Conservation (phyloP, 2,113 vertebrate genomes). For the Cephalopterus ornatus region DNA sequence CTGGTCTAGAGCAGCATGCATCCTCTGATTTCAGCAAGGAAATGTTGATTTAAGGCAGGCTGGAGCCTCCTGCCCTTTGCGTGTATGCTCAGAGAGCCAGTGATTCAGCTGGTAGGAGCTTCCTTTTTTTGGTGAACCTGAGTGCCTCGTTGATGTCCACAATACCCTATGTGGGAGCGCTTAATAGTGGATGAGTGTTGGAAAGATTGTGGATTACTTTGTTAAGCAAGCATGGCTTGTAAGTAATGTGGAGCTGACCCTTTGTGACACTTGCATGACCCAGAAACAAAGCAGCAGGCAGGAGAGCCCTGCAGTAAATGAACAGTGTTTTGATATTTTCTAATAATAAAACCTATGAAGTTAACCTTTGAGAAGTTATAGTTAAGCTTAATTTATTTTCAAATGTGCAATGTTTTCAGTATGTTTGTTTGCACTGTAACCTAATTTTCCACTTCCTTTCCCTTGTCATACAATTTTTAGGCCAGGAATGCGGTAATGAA, state of each 20-base stretch:
- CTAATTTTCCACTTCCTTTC: conserved; percentile 64
- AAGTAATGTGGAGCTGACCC: conserved; percentile 59
- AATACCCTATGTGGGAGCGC: background rate
- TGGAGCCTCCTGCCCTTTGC: background rate
- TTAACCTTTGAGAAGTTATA: conserved; percentile 58
- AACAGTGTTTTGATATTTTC: conserved; percentile 62
- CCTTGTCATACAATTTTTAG: conserved; percentile 63
- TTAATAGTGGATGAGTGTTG: conserved; percentile 2
- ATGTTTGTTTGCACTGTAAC: conserved; percentile 58
- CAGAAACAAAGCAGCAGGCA: conserved; percentile 62
- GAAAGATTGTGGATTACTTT: conserved; percentile 48
- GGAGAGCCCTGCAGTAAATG: conserved; percentile 45
- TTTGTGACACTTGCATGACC: conserved; percentile 32
- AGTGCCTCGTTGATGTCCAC: background rate
- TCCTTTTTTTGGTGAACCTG: background rate
- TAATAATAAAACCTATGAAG: conserved; percentile 59
- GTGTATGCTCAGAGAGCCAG: background rate
- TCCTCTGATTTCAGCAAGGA: background rate
- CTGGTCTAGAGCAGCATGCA: background rate
- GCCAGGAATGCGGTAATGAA: conserved; percentile 51
- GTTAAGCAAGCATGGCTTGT: conserved; percentile 53
- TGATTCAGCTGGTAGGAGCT: background rate
- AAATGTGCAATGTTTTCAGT: conserved; percentile 49
- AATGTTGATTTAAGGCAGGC: background rate
- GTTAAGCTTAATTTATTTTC: conserved; percentile 62